Evolutionary conservation across 2,797 vertebrate genomes (phyloP).

Genomic region (Coreius guichenoti): DNA sequence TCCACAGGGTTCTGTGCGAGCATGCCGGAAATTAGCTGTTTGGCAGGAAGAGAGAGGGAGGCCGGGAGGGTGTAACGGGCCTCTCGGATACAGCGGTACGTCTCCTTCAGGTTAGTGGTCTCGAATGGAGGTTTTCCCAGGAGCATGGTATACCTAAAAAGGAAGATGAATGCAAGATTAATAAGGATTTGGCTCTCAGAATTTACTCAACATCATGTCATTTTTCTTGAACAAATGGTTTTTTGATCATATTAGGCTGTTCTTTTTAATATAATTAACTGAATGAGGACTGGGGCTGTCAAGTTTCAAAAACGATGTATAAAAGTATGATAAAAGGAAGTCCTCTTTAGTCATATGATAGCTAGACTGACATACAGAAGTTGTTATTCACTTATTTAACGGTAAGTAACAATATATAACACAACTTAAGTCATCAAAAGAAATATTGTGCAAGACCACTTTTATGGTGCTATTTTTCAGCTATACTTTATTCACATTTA

Average conservation of each 20-base stretch:
- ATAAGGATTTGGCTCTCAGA: background rate
- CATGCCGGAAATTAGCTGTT: conserved; percentile 91
- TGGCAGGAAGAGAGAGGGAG: conserved; percentile 87
- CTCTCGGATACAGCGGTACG: conserved; percentile 94
- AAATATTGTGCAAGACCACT: too few species aligned
- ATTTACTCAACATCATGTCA: background rate
- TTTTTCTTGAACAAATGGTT: background rate
- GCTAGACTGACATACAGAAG: background rate
- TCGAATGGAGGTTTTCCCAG: conserved; percentile 96
- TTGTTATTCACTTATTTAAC: background rate
- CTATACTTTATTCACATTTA: background rate
- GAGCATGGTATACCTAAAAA: conserved; percentile 94
- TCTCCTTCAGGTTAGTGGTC: conserved; percentile 98
- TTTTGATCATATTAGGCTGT: background rate
- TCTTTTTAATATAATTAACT: background rate
- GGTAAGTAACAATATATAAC: background rate
- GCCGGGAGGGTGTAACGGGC: conserved; percentile 94
- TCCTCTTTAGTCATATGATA: background rate
- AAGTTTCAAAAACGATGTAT: background rate
- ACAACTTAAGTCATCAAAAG: background rate
- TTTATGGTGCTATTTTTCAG: background rate
- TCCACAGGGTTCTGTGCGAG: conserved; percentile 93
- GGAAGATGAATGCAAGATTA: background rate
- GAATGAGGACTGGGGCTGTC: background rate
- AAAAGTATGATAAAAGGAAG: background rate